A percentile compares a stretch with the other conserved stretches of the same genome.
These are phyloP conservation scores for Apomyelois bistriatella DNA, from an alignment of 2,888 invertebrate genomes.

Conservation along the genomic window DNA sequence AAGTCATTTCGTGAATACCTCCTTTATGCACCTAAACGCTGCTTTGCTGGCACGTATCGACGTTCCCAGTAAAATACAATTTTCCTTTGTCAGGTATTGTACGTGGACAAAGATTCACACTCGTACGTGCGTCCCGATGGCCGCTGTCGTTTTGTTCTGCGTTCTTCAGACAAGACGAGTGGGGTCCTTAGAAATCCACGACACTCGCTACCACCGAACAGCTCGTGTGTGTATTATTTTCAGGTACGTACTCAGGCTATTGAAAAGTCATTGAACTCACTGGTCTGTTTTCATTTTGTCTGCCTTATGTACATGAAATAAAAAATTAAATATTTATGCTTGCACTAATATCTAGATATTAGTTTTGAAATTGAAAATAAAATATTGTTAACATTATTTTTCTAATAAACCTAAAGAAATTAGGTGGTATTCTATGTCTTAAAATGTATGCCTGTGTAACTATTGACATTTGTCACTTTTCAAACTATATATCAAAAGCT, in stretches of 20 bases:
- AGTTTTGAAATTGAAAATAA: background rate
- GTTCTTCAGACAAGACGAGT: constrained; percentile 86
- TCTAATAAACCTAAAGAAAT: background rate
- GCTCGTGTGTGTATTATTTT: constrained; percentile 90
- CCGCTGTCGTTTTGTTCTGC: constrained; percentile 87
- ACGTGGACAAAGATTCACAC: constrained; percentile 87
- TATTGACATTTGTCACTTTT: too few relatives aligned
- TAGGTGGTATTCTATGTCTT: too few relatives aligned
- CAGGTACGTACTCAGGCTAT: constrained; percentile 47
- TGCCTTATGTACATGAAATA: too few relatives aligned
- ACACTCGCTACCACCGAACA: constrained; percentile 89
- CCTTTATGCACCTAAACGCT: background rate
- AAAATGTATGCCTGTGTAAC: too few relatives aligned
- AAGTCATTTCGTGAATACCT: background rate
- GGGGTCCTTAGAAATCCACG: constrained; percentile 87
- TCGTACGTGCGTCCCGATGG: constrained; percentile 86
- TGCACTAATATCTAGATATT: background rate
- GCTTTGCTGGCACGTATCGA: constrained; percentile 1
- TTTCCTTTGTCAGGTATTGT: constrained; percentile 79
- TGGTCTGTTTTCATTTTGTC: background rate
- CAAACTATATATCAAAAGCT: too few relatives aligned
- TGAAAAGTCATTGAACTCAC: background rate
- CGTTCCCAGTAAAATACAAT: constrained; percentile 18
- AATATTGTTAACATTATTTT: too few relatives aligned
- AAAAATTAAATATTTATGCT: too few relatives aligned